These are phyloP conservation scores for Eupithecia tripunctaria DNA, from an alignment of 2,888 invertebrate genomes.

Conservation along the genomic window DNA sequence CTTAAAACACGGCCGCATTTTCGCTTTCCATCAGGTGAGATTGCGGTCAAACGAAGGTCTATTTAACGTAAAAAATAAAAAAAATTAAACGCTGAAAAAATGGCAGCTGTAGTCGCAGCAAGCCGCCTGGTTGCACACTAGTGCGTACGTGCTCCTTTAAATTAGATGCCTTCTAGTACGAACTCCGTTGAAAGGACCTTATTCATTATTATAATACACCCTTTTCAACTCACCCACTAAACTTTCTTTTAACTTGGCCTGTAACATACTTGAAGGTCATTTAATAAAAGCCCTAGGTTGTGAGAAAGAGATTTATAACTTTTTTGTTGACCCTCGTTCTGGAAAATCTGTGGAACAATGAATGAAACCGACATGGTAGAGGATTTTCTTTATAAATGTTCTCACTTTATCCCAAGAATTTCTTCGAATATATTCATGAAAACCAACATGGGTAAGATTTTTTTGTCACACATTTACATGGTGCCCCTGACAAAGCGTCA, in stretches of 20 bases:
- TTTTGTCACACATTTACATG: background rate
- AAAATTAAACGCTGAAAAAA: too few species aligned
- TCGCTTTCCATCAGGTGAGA: too few species aligned
- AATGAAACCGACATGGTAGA: constrained; percentile 25
- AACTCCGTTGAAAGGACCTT: background rate
- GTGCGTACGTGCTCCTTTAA: background rate
- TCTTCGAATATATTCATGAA: constrained; percentile 2
- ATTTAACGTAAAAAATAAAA: too few species aligned
- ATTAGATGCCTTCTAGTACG: background rate
- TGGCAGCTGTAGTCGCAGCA: too few species aligned
- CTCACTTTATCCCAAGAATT: constrained; percentile 11
- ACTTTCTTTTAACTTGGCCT: background rate
- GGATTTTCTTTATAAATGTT: constrained; percentile 25
- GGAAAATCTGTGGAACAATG: constrained; percentile 30
- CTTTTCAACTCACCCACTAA: background rate
- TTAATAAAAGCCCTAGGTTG: constrained; percentile 40
- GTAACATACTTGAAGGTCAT: constrained; percentile 42
- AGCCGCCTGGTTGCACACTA: background rate
- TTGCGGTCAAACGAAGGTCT: too few species aligned
- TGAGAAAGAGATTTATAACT: constrained; percentile 40
- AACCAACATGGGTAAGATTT: background rate
- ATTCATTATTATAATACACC: background rate
- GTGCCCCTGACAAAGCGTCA: background rate
- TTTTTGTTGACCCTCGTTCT: constrained; percentile 33
- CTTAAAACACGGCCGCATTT: too few species aligned